A percentile compares a stretch with the other conserved stretches of the same genome.
These are phyloP conservation scores for Conchocele bisecta DNA, from an alignment of 2,888 invertebrate species.

Conservation along the genomic window DNA sequence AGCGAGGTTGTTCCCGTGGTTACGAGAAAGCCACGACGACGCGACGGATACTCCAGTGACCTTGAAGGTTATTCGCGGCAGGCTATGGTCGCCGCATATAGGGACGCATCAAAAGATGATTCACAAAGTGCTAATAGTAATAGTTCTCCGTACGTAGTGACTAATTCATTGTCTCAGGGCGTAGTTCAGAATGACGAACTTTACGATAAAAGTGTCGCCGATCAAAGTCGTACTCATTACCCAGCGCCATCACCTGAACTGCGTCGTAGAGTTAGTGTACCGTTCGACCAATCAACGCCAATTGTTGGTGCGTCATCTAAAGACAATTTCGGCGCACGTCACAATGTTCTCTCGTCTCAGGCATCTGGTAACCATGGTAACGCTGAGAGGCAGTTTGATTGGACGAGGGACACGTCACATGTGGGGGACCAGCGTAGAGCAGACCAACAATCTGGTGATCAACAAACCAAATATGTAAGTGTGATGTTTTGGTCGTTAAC, in stretches of 20 bases:
- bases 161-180: too few relatives aligned
- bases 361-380: slow-evolving; percentile 22
- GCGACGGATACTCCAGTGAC: slow-evolving; percentile 78
- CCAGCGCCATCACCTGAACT: slow-evolving; percentile 66
- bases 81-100: slow-evolving; percentile 41
- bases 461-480: slow-evolving; percentile 56
- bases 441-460: slow-evolving; percentile 34
- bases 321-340: background rate
- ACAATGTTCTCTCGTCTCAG: slow-evolving; percentile 2
- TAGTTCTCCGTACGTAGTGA: too few relatives aligned
- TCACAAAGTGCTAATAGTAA: slow-evolving; percentile 1
- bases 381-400: slow-evolving; percentile 34
- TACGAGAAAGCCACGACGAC: slow-evolving; percentile 43
- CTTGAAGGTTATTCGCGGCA: slow-evolving; percentile 71
- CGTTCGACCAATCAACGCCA: slow-evolving; percentile 73
- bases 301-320: slow-evolving; percentile 33
- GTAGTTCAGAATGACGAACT: slow-evolving; percentile 58
- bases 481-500: too few relatives aligned
- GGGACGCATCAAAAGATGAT: slow-evolving; percentile 19
- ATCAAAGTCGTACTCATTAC: slow-evolving; percentile 34
- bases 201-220: slow-evolving; percentile 46
- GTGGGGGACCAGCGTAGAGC: slow-evolving; percentile 27
- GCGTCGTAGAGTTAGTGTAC: slow-evolving; percentile 63
- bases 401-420: slow-evolving; percentile 54
- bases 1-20: slow-evolving; percentile 59